A percentile compares a stretch with the other conserved stretches of the same genome.
Conservation (phyloP, 2,797 vertebrate genomes). For the Balearica regulorum region DNA sequence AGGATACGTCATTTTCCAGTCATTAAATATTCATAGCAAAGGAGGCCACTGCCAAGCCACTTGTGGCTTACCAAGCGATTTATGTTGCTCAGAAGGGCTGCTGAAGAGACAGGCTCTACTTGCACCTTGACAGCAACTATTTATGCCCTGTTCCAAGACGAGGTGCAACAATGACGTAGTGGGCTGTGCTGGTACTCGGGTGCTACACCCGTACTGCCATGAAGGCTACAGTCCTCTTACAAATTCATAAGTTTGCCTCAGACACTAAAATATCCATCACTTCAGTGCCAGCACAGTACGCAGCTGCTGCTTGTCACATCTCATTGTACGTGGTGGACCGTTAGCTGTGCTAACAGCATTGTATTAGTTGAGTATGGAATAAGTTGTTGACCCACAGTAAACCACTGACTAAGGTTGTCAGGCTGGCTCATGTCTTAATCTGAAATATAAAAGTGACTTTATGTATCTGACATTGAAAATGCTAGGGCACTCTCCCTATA, state of each 20-base stretch:
- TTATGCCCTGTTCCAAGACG: not conserved
- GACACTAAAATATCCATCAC: not conserved
- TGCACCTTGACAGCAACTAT: not conserved
- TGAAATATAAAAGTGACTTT: not conserved
- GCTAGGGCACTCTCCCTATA: not conserved
- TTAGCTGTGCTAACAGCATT: not conserved
- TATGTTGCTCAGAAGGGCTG: not conserved
- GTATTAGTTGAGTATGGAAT: not conserved
- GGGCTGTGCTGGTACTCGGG: not conserved
- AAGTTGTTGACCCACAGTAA: not conserved
- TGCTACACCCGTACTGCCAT: accelerated
- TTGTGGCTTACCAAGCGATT: not conserved
- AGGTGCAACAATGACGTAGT: not conserved
- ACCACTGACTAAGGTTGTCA: not conserved
- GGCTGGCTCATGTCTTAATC: not conserved
- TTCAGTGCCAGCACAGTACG: not conserved
- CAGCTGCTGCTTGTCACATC: not conserved
- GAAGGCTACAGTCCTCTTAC: not conserved
- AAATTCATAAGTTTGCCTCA: not conserved
- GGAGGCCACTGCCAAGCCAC: not conserved
- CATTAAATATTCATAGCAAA: not conserved
- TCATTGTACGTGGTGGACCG: accelerated
- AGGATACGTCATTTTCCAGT: not conserved
- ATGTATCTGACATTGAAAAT: not conserved
- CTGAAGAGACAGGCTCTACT: not conserved